phyloP scores from a whole-genome alignment of 2,113 vertebrate species.

The Cryptomyrus ogoouensis region DNA sequence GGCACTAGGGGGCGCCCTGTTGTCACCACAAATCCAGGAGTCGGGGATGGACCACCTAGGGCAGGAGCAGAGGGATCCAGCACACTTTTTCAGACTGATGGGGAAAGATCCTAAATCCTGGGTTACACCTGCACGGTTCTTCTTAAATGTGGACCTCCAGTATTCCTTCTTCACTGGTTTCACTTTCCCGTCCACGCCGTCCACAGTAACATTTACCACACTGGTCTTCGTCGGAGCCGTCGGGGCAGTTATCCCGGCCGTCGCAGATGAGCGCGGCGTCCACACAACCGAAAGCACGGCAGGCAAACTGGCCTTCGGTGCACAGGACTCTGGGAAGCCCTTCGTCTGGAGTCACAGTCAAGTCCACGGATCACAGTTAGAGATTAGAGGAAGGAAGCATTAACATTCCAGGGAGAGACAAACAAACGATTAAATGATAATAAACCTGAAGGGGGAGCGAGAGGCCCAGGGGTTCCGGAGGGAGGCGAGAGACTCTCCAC shows the following conservation, averaged over 20 bases:
- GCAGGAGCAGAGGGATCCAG: not conserved
- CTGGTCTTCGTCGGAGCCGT: conserved; percentile 66
- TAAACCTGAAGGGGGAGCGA: conserved; percentile 26
- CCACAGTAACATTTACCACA: conserved; percentile 57
- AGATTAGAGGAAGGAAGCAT: not conserved
- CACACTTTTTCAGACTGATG: not conserved
- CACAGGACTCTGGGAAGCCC: conserved; percentile 56
- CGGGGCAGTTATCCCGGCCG: conserved; percentile 62
- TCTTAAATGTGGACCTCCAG: not conserved
- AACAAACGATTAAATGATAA: not conserved
- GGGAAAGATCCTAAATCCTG: not conserved
- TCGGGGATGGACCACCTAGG: conserved; percentile 38
- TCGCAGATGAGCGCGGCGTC: conserved; percentile 63
- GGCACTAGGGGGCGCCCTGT: conserved; percentile 33
- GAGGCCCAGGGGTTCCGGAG: conserved; percentile 38
- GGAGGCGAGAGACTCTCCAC: conserved; percentile 25
- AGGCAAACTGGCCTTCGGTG: conserved; percentile 60
- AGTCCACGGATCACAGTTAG: not conserved
- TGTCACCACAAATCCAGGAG: conserved; percentile 32
- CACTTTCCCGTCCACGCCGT: too few relatives aligned
- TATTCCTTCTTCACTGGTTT: not conserved
- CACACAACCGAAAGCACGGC: conserved; percentile 63
- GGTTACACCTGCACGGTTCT: not conserved
- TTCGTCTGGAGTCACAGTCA: conserved; percentile 28
- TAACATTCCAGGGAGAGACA: not conserved